Evolutionary conservation across 2,888 invertebrate genomes (phyloP), one percentile per base, ranked within the genome.

Genomic region (Harpalus rufipes): DNA sequence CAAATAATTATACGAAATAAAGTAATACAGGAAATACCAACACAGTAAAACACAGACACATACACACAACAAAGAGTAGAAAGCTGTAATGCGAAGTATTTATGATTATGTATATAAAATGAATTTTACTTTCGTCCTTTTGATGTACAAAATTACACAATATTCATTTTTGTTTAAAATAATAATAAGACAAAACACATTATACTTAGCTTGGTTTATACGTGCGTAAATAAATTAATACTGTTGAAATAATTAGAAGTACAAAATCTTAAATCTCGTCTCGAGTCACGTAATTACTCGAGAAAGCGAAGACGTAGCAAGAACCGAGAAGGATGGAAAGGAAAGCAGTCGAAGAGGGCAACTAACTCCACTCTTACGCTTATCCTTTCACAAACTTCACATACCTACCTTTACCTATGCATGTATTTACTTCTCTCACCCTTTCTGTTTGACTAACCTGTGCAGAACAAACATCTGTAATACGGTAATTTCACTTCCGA

Each of bases 391-490:
- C 78, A 78, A 78, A 78, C 78, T 78, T 58, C 58, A 32, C 78
- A 32, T 58, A 58, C 32, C 78, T 58, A 21, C 21, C 21, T 21
- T n/a, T 58, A 58, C 58, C 78, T 78, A 21, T 58, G 32, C 58
- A 58, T 78, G 78, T 78, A 78, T 78, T 78, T 78, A 78, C 78
- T 78, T 78, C n/a, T 78, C 58, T 78, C 58, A 58, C 78, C 32
- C 32, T 78, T 74, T 56, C 12, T 78, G 76, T 78, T 78, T 78
- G 76, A 78, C 76, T 78, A 78, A 78, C 76, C 76, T 78, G 76
- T 78, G 25, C 76, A 78, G 56, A 78, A 78, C 76, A 78, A 78
- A 78, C 56, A n/a, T 78, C 18, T 78, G 56, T 78, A 78, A 58
- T 78, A 78, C 58, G 58, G 58, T 78, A 56, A 51, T 78, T 78